Evolutionary conservation across 1,140 invertebrate species (phyloP).

Genomic region (Nixonia krombeini): DNA sequence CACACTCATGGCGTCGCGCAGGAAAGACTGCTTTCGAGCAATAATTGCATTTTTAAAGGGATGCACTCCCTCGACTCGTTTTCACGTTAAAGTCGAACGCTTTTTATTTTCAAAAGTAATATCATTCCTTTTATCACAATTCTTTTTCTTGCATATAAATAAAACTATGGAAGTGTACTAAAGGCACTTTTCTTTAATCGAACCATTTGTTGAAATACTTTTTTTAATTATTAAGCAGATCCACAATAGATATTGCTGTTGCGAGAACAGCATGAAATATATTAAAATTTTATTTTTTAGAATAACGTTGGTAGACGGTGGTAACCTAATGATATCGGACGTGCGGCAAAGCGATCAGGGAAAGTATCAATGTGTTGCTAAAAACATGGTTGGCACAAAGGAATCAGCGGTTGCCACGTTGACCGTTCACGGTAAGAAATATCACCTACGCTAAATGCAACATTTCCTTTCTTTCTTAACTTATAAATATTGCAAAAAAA

Average conservation of each 20-base stretch:
- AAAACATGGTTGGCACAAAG: constrained; percentile 87
- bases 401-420: constrained; percentile 82
- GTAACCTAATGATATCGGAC: constrained; percentile 88
- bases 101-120: too few relatives aligned
- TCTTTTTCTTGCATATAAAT: too few relatives aligned
- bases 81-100: too few relatives aligned
- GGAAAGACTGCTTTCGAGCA: constrained; percentile 3
- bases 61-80: too few relatives aligned
- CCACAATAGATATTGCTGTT: too few relatives aligned
- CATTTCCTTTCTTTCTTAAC: not conserved
- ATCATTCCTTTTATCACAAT: too few relatives aligned
- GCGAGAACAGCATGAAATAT: constrained; percentile 8
- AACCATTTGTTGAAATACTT: too few relatives aligned
- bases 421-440: constrained; percentile 86
- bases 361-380: constrained; percentile 87
- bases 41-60: constrained; percentile 9
- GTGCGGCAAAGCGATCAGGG: constrained; percentile 87
- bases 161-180: too few relatives aligned
- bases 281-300: constrained; percentile 67
- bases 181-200: too few relatives aligned
- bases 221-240: too few relatives aligned
- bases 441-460: too few relatives aligned
- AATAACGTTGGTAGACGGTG: constrained; percentile 84
- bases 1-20: constrained; percentile 18
- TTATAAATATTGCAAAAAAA: too few relatives aligned